A percentile compares a stretch with the other conserved stretches of the same genome.
phyloP scores from a whole-genome alignment of 2,797 vertebrate species.

The Nothura maculosa region DNA sequence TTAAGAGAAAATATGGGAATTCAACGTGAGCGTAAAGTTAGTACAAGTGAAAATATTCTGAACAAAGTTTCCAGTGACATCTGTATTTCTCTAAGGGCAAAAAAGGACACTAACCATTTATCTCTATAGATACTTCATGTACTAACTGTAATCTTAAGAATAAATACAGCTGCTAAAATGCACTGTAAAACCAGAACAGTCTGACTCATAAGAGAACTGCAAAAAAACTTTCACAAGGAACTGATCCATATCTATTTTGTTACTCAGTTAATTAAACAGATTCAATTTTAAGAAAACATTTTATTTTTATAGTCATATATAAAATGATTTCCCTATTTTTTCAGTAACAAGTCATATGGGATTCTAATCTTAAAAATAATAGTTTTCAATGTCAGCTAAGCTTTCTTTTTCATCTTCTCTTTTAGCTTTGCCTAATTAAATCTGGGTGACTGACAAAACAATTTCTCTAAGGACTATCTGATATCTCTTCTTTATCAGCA shows the following conservation, averaged over 20 bases:
- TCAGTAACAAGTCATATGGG: neutral
- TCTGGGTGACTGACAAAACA: neutral
- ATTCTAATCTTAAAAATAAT: conserved; percentile 4
- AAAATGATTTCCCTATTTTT: neutral
- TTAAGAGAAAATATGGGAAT: neutral
- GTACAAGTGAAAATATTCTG: neutral
- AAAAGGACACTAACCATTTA: neutral
- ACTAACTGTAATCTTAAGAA: neutral
- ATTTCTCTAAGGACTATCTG: neutral
- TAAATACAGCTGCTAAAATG: neutral
- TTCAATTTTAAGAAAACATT: neutral
- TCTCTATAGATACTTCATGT: neutral
- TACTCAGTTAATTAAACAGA: neutral
- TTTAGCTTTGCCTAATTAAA: conserved; percentile 26
- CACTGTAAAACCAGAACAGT: neutral
- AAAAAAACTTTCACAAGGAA: neutral
- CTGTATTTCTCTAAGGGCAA: neutral
- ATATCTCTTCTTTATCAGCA: neutral
- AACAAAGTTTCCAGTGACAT: neutral
- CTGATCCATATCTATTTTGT: neutral
- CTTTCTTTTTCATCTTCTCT: neutral
- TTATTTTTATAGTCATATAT: neutral
- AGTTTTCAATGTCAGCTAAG: neutral
- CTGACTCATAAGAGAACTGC: neutral
- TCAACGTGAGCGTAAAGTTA: neutral